Base-by-base conservation (phyloP, 2,113 vertebrate species). In the Mastomys natalensis region DNA sequence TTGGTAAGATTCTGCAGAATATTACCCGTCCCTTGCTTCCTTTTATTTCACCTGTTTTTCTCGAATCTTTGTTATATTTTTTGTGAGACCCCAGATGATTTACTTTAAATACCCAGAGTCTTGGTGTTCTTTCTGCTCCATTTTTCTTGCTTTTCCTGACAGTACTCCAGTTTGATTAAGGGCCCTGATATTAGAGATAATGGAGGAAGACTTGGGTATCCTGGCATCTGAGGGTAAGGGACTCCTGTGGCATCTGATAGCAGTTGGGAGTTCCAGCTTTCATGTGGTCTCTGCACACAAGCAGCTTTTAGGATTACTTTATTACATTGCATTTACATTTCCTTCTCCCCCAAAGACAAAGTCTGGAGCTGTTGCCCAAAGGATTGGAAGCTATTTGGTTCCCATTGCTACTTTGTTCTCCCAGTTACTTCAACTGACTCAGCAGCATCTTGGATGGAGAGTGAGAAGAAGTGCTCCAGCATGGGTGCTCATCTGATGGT, bases 311-410 rank as follows among this genome's bases (percentile, higher is more conserved):
- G 10, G 19, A 31, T 66, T 62, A 66, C 40, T 66, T 45, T 0
- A 66, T 70, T 53, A 17, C 66, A 17, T 84, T 34, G 0, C 5
- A 51, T 13, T 45, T 51, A 77, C 48, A 51, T 81, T 29, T 17
- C 6, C 66, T 72, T 89, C 5, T 11, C 17, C 26, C 37, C 74
- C 64, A 76, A 15, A 95, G 96, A 31, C n/a, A 86, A 89, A 88
- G 19, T 10, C 5, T 96, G 94, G 97, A 93, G 86, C 72, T 97
- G 97, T 76, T 98, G 96, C 29, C 97, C 97, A 73, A 81, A 76
- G 64, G 19, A 17, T 0, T 98, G 97, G 97, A 55, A 17, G 6
- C 0, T 34, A 34, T 96, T 93, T 68, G 13, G 31, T 53, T 81
- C 73, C 7, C 55, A 37, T 6, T 97, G 96, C 81, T 98, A 97